Conservation (phyloP, 1,140 invertebrate genomes). For the Hypsibius dujardini region DNA sequence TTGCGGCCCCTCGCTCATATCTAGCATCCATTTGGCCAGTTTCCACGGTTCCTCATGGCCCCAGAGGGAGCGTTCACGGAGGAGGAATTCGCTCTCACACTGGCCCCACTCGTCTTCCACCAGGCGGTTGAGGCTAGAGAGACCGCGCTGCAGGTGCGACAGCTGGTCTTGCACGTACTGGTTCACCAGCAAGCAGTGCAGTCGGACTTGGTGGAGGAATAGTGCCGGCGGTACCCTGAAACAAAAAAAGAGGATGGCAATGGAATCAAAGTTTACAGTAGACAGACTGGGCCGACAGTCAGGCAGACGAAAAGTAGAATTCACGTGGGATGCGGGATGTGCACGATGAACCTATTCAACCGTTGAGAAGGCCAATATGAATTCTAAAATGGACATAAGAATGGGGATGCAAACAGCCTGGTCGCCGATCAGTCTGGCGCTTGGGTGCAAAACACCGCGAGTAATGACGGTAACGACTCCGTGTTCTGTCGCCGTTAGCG, state of each 20-base stretch:
- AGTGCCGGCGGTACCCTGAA: slow-evolving; percentile 1
- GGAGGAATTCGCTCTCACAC: slow-evolving; percentile 64
- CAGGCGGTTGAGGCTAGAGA: background rate
- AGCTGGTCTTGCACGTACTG: slow-evolving; percentile 35
- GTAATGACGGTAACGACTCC: too few relatives aligned
- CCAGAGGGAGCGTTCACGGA: slow-evolving; percentile 84
- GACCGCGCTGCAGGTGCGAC: slow-evolving; percentile 48
- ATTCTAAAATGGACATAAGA: too few relatives aligned
- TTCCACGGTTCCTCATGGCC: slow-evolving; percentile 53
- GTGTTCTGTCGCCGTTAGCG: background rate
- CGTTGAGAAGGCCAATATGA: too few relatives aligned
- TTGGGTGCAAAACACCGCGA: too few relatives aligned
- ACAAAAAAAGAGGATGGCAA: too few relatives aligned
- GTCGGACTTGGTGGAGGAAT: background rate
- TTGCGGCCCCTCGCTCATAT: slow-evolving; percentile 90
- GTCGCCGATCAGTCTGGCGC: too few relatives aligned
- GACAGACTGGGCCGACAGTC: too few relatives aligned
- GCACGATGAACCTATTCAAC: too few relatives aligned
- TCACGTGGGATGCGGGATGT: too few relatives aligned
- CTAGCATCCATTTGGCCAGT: slow-evolving; percentile 89
- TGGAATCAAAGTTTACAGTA: too few relatives aligned
- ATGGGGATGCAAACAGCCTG: too few relatives aligned
- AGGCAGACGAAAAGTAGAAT: too few relatives aligned
- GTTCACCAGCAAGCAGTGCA: slow-evolving; percentile 13
- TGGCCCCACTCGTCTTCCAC: slow-evolving; percentile 61